Base-by-base conservation (phyloP, 30 jellyfish, hydroid and myxozoan genomes). In the Clytia hemisphaerica region DNA sequence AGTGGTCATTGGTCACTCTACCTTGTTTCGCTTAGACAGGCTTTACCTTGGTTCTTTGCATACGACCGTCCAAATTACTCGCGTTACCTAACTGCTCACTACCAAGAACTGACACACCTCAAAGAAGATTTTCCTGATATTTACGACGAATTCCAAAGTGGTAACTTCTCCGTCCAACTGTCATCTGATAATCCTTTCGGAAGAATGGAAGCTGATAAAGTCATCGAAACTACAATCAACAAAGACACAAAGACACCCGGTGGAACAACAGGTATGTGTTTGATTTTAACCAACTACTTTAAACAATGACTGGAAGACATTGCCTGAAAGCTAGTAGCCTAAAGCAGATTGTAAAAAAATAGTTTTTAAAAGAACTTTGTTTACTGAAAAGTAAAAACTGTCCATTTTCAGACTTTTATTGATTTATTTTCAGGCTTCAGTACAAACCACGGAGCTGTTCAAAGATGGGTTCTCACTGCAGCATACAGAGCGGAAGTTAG, bases 211-310 rank as follows among this genome's bases (percentile, higher is more conserved):
- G 77, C 85, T 34, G 78, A 73, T 19, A 60, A 73, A 59, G 51
- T 61, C 1, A 73, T 61, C 22, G 84, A 57, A 45, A 57, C 49
- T 45, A 73, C 85, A 3, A 58, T 72, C 64, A 71, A 71, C 40
- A 45, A 33, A 58, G 84, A 54, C 34, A 54, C 84, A 9, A 72
- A 72, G 53, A 73, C 85, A 54, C 85, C 85, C 4, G 78, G 78
- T 9, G 69, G 79, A 19, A 10, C 3, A 22, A 51, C 14, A 32
- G 36, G 53, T 40, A 7, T 16, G 53, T 7, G 16, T 7, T 7
- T 10, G n/a, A n/a, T n/a, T n/a, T n/a, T n/a, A n/a, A n/a, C n/a
- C n/a, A n/a, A n/a, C n/a, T n/a, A n/a, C n/a, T n/a, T n/a, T n/a
- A n/a, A n/a, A n/a, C n/a, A n/a, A n/a, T n/a, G n/a, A n/a, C n/a